phyloP scores from a whole-genome alignment of 2,888 invertebrate genomes.

The Ophion ellenae region DNA sequence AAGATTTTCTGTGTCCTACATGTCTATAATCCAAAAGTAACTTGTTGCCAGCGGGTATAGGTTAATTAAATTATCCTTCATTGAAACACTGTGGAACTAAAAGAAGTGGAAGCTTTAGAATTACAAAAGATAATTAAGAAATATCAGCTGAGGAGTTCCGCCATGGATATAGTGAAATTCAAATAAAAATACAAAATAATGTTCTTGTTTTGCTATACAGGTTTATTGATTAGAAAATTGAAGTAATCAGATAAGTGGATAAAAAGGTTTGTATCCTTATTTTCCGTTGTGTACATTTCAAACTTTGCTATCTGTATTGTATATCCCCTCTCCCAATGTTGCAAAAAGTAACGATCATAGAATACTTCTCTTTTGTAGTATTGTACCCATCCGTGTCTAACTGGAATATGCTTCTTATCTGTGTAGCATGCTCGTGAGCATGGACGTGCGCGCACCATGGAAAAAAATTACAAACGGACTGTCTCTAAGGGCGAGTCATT shows the following conservation, averaged over 20 bases:
- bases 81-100: too few relatives aligned
- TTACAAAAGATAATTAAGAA: background rate
- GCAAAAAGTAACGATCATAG: too few relatives aligned
- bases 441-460: too few relatives aligned
- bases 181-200: background rate
- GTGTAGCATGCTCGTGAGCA: too few relatives aligned
- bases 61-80: too few relatives aligned
- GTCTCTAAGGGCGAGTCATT: background rate
- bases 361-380: too few relatives aligned
- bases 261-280: constrained; percentile 49
- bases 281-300: constrained; percentile 35
- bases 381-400: too few relatives aligned
- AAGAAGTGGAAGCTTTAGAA: too few relatives aligned
- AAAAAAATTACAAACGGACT: background rate
- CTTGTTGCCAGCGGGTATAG: too few relatives aligned
- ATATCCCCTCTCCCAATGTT: background rate
- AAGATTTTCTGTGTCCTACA: too few relatives aligned
- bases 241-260: constrained; percentile 55
- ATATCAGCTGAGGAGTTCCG: background rate
- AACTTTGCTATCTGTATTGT: background rate
- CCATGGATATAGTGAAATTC: background rate
- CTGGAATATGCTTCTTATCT: too few relatives aligned
- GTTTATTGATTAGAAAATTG: constrained; percentile 68
- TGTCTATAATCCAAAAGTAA: too few relatives aligned
- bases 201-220: constrained; percentile 59